Percentiles rank a stretch among this genome's conserved stretches.
phyloP scores from a whole-genome alignment of 2,113 vertebrate species.

The Suricata suricatta region DNA sequence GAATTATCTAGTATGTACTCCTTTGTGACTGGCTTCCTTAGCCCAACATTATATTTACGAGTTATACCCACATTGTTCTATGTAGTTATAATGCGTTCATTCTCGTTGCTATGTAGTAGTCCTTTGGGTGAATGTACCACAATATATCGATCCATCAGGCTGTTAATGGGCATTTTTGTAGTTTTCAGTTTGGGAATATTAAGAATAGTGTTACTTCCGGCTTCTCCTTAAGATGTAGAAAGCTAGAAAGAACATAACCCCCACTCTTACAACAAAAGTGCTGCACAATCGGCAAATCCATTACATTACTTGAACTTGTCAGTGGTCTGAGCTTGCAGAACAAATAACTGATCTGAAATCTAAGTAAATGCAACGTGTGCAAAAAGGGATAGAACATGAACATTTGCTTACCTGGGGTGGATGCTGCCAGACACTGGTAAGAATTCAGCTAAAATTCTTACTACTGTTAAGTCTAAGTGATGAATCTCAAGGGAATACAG shows the following conservation, averaged over 20 bases:
- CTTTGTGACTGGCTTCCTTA: background rate
- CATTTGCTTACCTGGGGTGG: background rate
- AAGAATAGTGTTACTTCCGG: background rate
- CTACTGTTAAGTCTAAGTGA: background rate
- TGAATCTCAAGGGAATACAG: background rate
- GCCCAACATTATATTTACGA: conserved; percentile 20
- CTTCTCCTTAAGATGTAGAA: conserved; percentile 22
- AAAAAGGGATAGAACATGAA: background rate
- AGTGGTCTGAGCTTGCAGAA: background rate
- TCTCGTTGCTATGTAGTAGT: conserved; percentile 24
- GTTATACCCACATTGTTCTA: background rate
- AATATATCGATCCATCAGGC: conserved; percentile 1
- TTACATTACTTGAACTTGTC: background rate
- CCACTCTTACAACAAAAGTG: conserved; percentile 16
- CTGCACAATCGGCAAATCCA: background rate
- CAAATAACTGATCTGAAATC: background rate
- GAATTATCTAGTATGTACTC: background rate
- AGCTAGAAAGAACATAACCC: background rate
- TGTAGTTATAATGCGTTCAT: background rate
- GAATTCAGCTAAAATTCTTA: conserved; percentile 2
- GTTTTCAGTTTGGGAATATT: background rate
- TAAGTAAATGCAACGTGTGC: conserved; percentile 1
- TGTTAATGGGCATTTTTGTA: background rate
- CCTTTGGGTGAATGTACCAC: background rate
- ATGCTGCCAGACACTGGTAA: background rate